Evolutionary conservation across 2,888 invertebrate species (phyloP).

Genomic region (Amphipyra berbera): DNA sequence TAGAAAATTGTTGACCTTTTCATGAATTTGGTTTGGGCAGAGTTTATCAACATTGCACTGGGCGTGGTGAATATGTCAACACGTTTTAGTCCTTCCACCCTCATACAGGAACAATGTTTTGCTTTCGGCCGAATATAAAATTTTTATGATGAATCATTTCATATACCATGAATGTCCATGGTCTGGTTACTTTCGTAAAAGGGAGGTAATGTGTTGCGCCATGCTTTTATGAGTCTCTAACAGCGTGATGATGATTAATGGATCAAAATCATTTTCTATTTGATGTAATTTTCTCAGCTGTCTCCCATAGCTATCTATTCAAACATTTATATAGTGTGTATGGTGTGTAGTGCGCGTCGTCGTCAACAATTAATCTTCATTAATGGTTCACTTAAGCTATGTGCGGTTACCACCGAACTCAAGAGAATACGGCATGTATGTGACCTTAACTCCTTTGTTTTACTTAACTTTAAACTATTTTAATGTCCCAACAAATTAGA

Average conservation of each 20-base stretch:
- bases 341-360: conserved; percentile 70
- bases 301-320: conserved; percentile 44
- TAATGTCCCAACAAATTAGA: conserved; percentile 66
- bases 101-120: conserved; percentile 37
- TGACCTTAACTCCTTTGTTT: conserved; percentile 67
- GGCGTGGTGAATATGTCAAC: conserved; percentile 22
- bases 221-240: conserved; percentile 45
- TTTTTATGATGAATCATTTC: conserved; percentile 53
- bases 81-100: conserved; percentile 20
- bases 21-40: too few species aligned
- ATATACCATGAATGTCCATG: conserved; percentile 21
- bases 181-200: conserved; percentile 38
- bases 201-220: conserved; percentile 37
- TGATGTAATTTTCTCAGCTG: conserved; percentile 55
- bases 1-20: too few species aligned
- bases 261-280: conserved; percentile 53
- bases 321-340: conserved; percentile 54
- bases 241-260: conserved; percentile 57
- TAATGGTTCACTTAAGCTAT: conserved; percentile 82
- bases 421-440: conserved; percentile 66
- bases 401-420: conserved; percentile 77
- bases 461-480: conserved; percentile 68
- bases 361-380: conserved; percentile 87
- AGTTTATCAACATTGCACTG: conserved; percentile 4
- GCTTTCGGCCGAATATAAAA: conserved; percentile 43